Percentiles rank a stretch among this genome's conserved stretches.
These are phyloP conservation scores for Nesospiza acunhae DNA, from an alignment of 2,113 vertebrate species.

Conservation along the genomic window DNA sequence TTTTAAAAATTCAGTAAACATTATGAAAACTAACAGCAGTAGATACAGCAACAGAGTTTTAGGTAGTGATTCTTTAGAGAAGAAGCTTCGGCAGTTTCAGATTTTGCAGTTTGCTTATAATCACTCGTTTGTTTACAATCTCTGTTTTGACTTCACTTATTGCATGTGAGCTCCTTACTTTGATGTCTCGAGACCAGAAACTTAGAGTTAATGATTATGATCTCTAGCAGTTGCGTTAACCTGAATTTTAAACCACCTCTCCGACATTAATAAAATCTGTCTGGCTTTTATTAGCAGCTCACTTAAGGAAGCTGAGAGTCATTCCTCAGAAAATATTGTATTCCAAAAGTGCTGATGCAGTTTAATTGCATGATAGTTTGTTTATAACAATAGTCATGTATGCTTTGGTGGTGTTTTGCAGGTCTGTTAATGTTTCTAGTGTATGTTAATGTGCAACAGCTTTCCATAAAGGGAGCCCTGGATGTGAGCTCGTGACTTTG, in stretches of 20 bases:
- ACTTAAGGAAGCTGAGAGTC: background rate
- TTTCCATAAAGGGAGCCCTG: background rate
- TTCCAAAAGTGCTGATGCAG: background rate
- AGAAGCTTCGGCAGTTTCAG: background rate
- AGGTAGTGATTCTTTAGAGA: background rate
- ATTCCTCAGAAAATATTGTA: background rate
- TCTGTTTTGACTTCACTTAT: background rate
- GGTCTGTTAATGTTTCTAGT: background rate
- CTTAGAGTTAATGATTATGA: conserved; percentile 11
- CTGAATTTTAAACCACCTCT: background rate
- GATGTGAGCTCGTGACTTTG: background rate
- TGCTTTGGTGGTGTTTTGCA: background rate
- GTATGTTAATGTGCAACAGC: background rate
- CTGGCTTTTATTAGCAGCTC: background rate
- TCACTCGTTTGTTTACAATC: background rate
- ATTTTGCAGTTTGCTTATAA: background rate
- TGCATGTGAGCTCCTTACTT: background rate
- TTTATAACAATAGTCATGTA: background rate
- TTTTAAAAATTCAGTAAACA: background rate
- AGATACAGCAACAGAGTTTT: background rate
- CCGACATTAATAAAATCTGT: background rate
- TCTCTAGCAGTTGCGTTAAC: conserved; percentile 8
- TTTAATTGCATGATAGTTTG: background rate
- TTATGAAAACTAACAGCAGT: background rate
- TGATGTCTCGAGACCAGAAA: background rate